These are phyloP conservation scores for Rhinella marina DNA, from an alignment of 2,797 vertebrate species.

Conservation along the genomic window DNA sequence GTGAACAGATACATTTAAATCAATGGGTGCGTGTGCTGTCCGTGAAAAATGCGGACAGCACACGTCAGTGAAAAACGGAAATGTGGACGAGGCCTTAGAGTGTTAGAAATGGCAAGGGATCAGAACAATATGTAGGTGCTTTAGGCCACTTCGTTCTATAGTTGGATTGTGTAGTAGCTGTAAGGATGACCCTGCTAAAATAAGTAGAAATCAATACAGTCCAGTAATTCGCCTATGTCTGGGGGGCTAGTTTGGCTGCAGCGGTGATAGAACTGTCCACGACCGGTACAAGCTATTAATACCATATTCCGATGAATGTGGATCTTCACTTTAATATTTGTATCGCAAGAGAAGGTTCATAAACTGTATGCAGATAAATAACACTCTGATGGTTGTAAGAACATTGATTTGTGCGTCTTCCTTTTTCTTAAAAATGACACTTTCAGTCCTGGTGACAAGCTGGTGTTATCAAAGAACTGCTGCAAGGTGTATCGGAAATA, in stretches of 20 bases:
- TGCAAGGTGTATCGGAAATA: slow-evolving; percentile 53
- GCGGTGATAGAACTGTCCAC: neutral
- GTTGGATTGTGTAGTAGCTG: neutral
- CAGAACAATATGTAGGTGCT: neutral
- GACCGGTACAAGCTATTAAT: neutral
- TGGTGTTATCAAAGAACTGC: slow-evolving; percentile 31
- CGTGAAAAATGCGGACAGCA: too few relatives aligned
- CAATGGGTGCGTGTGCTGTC: too few relatives aligned
- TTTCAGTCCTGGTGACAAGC: slow-evolving; percentile 22
- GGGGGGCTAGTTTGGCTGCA: neutral
- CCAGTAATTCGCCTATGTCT: neutral
- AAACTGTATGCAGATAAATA: neutral
- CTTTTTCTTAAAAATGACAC: slow-evolving; percentile 10
- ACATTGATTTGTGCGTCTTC: neutral
- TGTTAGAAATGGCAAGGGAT: neutral
- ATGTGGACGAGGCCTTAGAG: too few relatives aligned
- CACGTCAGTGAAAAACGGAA: too few relatives aligned
- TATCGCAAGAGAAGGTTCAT: neutral
- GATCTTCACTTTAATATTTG: neutral
- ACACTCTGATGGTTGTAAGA: neutral
- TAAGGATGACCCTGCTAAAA: neutral
- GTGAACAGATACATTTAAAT: too few relatives aligned
- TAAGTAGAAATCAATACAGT: neutral
- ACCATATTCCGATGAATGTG: neutral
- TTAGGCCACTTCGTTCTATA: neutral